Evolutionary conservation across 2,888 invertebrate species (phyloP).

Genomic region (Tinea pellionella): DNA sequence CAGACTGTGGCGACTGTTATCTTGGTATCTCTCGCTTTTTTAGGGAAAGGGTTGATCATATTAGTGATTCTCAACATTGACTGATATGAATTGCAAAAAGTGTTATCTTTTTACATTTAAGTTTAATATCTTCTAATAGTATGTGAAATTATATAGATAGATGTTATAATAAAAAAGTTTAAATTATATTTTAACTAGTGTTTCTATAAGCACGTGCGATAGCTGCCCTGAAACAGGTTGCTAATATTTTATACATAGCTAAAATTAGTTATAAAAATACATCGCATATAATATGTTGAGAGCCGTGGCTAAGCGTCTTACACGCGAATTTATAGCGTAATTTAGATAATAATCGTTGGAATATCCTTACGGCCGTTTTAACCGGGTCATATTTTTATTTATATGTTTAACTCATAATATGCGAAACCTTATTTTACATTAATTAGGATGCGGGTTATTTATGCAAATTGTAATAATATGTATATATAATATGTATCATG

Average conservation of each 20-base stretch:
- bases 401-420: neutral
- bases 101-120: no score
- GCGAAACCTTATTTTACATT: neutral
- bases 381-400: slow-evolving; percentile 11
- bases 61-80: neutral
- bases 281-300: neutral
- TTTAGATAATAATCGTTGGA: slow-evolving; percentile 9
- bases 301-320: neutral
- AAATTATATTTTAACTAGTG: no score
- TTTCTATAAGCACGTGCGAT: no score
- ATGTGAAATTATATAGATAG: no score
- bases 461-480: no score
- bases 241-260: no score
- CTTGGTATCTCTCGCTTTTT: slow-evolving; percentile 4
- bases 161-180: no score
- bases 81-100: no score
- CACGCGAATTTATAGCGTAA: slow-evolving; percentile 7
- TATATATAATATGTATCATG: no score
- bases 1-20: neutral
- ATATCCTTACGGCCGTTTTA: neutral
- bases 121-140: no score
- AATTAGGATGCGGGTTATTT: neutral
- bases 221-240: no score
- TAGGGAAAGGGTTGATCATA: slow-evolving; percentile 1
- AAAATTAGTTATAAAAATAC: no score